Conservation (phyloP, 2,797 vertebrate genomes). For the Diplodus puntazzo region DNA sequence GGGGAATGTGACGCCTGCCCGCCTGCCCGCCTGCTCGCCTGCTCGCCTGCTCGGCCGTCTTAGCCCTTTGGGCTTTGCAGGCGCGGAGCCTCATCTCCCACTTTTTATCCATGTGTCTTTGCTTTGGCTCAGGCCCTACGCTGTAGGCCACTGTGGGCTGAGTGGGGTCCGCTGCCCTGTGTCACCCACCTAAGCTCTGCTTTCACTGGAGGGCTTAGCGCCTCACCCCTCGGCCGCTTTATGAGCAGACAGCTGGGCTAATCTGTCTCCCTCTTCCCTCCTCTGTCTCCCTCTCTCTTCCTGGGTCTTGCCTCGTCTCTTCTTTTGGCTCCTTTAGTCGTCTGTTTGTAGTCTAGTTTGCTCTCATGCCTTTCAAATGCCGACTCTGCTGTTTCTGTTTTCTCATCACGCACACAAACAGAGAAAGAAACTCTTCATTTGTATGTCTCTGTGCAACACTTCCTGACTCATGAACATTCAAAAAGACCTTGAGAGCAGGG, state of each 20-base stretch:
- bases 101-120: constrained; percentile 86
- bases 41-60: constrained; percentile 65
- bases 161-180: constrained; percentile 81
- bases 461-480: constrained; percentile 1
- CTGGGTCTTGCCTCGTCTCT: constrained; percentile 60
- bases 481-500: background rate
- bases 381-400: constrained; percentile 43
- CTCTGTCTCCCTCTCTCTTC: constrained; percentile 61
- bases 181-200: constrained; percentile 85
- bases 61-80: constrained; percentile 75
- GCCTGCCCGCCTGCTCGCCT: constrained; percentile 48
- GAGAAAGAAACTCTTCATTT: background rate
- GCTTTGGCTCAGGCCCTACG: constrained; percentile 77
- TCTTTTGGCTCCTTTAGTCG: constrained; percentile 55
- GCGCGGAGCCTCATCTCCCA: constrained; percentile 72
- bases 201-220: constrained; percentile 87
- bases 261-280: constrained; percentile 68
- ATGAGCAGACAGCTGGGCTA: constrained; percentile 85
- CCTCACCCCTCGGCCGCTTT: constrained; percentile 82
- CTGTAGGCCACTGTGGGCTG: constrained; percentile 71
- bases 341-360: constrained; percentile 47
- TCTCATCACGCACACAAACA: background rate
- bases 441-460: background rate
- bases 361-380: constrained; percentile 28
- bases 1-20: constrained; percentile 65